Conservation (phyloP, 2,888 invertebrate genomes). For the Achlya flavicornis region DNA sequence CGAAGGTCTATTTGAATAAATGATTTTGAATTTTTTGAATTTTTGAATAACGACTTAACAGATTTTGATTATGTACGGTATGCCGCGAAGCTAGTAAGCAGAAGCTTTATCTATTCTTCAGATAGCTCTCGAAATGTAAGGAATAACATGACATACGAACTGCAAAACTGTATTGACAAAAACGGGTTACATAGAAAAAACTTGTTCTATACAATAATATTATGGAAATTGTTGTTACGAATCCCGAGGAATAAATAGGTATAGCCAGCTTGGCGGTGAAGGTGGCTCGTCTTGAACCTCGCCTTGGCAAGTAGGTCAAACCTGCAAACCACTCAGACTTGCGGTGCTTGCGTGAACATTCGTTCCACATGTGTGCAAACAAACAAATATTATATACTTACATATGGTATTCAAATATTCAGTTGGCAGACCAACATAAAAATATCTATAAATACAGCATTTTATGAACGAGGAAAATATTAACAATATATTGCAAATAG, state of each 20-base stretch:
- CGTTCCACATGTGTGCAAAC: conserved; percentile 27
- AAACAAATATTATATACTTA: conserved; percentile 15
- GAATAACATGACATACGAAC: too few species aligned
- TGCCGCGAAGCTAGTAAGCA: too few species aligned
- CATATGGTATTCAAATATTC: too few species aligned
- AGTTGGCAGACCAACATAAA: neutral
- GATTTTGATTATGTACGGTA: too few species aligned
- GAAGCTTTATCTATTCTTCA: too few species aligned
- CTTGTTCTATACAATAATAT: neutral
- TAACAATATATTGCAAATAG: neutral
- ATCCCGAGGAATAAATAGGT: neutral
- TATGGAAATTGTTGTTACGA: neutral
- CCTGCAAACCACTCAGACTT: conserved; percentile 4
- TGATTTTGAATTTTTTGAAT: too few species aligned
- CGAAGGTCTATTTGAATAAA: too few species aligned
- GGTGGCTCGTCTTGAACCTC: neutral
- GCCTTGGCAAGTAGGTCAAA: conserved; percentile 24
- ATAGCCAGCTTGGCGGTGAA: neutral
- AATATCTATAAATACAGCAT: neutral
- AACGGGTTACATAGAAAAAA: neutral
- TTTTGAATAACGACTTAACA: too few species aligned
- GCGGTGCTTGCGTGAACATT: conserved; percentile 20
- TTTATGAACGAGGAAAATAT: neutral
- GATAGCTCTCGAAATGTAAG: too few species aligned
- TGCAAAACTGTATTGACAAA: too few species aligned